These are phyloP conservation scores for Gryllus bimaculatus DNA, from an alignment of 1,140 invertebrate genomes.

Conservation along the genomic window DNA sequence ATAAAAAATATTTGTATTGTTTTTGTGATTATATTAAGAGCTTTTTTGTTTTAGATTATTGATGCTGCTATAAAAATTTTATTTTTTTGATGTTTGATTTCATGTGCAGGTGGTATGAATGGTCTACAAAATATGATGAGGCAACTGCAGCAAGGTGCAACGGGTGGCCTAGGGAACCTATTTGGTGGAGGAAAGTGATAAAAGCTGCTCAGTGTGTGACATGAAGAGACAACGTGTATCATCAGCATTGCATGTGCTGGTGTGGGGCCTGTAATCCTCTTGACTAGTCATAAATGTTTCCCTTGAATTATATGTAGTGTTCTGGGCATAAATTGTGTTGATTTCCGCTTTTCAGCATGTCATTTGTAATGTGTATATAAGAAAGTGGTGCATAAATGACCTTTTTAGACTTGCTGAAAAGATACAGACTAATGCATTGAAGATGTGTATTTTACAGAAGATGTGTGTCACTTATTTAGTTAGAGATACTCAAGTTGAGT, in stretches of 20 bases:
- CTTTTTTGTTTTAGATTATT: neutral
- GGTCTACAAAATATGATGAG: slow-evolving; percentile 98
- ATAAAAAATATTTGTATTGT: neutral
- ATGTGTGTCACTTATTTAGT: too few species aligned
- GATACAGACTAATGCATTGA: too few species aligned
- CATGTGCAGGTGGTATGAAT: slow-evolving; percentile 76
- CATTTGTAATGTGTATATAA: neutral
- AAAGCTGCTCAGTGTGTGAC: neutral
- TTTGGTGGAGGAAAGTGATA: slow-evolving; percentile 54
- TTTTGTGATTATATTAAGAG: neutral
- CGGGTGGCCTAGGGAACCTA: slow-evolving; percentile 60
- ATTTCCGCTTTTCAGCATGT: neutral
- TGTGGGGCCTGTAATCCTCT: neutral
- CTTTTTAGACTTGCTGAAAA: too few species aligned
- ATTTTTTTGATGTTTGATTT: neutral
- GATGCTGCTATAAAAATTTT: neutral
- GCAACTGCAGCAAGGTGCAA: slow-evolving; percentile 83
- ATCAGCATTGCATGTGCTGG: neutral
- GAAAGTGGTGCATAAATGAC: neutral
- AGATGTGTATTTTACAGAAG: too few species aligned
- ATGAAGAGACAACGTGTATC: neutral
- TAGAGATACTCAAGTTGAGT: too few species aligned
- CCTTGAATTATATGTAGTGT: neutral
- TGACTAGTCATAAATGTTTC: neutral
- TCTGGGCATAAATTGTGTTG: neutral